phyloP scores from a whole-genome alignment of 2,888 invertebrate species.

The Pollenia angustigena region DNA sequence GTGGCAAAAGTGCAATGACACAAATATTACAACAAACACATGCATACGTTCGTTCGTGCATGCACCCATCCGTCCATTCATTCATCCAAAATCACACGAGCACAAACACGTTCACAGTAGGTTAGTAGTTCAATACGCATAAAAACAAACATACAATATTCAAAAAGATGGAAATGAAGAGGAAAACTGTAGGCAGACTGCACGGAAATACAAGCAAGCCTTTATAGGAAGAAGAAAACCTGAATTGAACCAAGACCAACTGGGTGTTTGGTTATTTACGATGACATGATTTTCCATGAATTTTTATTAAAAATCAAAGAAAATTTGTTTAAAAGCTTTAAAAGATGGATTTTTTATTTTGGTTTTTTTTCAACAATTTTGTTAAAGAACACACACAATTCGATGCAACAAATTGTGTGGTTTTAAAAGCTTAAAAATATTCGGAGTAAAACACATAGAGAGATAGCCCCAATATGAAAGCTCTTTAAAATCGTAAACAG shows the following conservation, averaged over 20 bases:
- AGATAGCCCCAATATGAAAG: background rate
- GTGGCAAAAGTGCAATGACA: slow-evolving; percentile 47
- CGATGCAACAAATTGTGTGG: slow-evolving; percentile 14
- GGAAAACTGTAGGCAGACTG: slow-evolving; percentile 4
- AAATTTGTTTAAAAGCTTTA: slow-evolving; percentile 29
- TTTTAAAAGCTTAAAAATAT: slow-evolving; percentile 27
- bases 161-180: slow-evolving; percentile 1
- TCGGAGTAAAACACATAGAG: background rate
- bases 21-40: slow-evolving; percentile 14
- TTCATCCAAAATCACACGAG: slow-evolving; percentile 3
- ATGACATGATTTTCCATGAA: slow-evolving; percentile 63
- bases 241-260: slow-evolving; percentile 47
- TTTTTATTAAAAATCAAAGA: slow-evolving; percentile 25
- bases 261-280: slow-evolving; percentile 53
- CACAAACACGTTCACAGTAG: slow-evolving; percentile 40
- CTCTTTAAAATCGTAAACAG: slow-evolving; percentile 20
- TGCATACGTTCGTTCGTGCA: background rate
- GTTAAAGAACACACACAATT: background rate
- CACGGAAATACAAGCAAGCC: background rate
- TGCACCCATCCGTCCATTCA: background rate
- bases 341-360: background rate
- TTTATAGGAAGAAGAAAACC: background rate
- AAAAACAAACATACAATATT: slow-evolving; percentile 19
- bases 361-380: too few species aligned
- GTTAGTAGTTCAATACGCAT: slow-evolving; percentile 67